phyloP scores from a whole-genome alignment of 2,888 invertebrate species.

The Andricus curvator region DNA sequence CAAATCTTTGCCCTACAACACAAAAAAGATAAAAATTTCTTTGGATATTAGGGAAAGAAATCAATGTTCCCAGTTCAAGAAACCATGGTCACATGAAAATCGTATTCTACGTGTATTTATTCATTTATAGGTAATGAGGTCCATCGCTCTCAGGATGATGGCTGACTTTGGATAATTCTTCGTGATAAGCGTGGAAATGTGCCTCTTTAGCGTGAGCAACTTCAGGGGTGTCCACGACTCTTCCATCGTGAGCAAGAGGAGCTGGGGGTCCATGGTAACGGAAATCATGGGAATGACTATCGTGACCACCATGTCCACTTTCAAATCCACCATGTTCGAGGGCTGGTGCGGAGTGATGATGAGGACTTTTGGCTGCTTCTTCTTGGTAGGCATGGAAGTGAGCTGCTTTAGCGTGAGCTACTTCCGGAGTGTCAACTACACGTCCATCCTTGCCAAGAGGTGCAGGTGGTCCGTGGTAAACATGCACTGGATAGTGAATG shows the following conservation, averaged over 20 bases:
- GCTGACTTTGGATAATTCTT: conserved; percentile 61
- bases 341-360: conserved; percentile 19
- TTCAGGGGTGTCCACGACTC: conserved; percentile 53
- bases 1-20: neutral
- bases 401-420: conserved; percentile 24
- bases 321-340: neutral
- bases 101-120: neutral
- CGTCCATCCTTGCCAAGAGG: conserved; percentile 34
- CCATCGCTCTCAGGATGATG: conserved; percentile 40
- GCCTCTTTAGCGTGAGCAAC: conserved; percentile 49
- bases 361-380: conserved; percentile 29
- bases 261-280: conserved; percentile 51
- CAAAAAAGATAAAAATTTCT: neutral
- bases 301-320: neutral
- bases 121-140: conserved; percentile 14
- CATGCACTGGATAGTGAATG: conserved; percentile 41
- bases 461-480: conserved; percentile 31
- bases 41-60: neutral
- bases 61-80: neutral
- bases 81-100: neutral
- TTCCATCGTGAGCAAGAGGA: conserved; percentile 50
- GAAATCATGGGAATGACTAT: conserved; percentile 38
- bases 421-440: conserved; percentile 42
- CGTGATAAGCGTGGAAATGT: conserved; percentile 54
- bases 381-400: conserved; percentile 17